A percentile compares a stretch with the other conserved stretches of the same genome.
Evolutionary conservation across 2,797 vertebrate genomes (phyloP).

Genomic region (Mergus octosetaceus): DNA sequence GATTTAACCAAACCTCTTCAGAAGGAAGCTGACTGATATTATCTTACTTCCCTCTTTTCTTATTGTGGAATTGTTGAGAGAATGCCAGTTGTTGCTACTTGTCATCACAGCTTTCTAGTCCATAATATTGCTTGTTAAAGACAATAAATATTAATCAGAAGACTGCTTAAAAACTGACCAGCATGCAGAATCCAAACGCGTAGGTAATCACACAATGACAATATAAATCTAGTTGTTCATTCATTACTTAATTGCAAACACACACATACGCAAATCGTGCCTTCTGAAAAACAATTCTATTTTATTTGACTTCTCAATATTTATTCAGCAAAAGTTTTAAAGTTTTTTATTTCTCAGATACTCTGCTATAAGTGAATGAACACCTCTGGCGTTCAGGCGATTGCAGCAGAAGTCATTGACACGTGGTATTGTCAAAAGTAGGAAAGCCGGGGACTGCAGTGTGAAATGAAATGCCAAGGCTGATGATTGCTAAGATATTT

Average conservation of each 20-base stretch:
- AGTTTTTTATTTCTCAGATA: background rate
- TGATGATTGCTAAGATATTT: background rate
- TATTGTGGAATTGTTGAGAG: constrained; percentile 76
- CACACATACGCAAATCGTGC: background rate
- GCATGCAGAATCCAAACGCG: background rate
- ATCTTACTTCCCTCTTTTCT: constrained; percentile 79
- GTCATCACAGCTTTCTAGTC: constrained; percentile 70
- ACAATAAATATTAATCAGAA: constrained; percentile 34
- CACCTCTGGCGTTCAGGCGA: background rate
- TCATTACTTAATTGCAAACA: background rate
- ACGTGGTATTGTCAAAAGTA: background rate
- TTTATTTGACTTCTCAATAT: background rate
- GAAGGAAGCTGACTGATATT: constrained; percentile 73
- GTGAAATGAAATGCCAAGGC: constrained; percentile 20
- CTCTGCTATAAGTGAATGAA: rapidly evolving
- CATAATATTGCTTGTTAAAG: constrained; percentile 23
- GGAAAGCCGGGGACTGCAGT: background rate
- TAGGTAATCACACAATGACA: background rate
- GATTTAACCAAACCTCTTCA: constrained; percentile 73
- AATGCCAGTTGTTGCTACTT: constrained; percentile 72
- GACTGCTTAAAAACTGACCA: constrained; percentile 1
- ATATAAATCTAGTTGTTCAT: background rate
- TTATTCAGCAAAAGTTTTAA: background rate
- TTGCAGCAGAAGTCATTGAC: background rate
- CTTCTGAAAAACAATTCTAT: background rate